These are phyloP conservation scores for Thymelicus sylvestris DNA, from an alignment of 2,888 invertebrate species.

Conservation along the genomic window DNA sequence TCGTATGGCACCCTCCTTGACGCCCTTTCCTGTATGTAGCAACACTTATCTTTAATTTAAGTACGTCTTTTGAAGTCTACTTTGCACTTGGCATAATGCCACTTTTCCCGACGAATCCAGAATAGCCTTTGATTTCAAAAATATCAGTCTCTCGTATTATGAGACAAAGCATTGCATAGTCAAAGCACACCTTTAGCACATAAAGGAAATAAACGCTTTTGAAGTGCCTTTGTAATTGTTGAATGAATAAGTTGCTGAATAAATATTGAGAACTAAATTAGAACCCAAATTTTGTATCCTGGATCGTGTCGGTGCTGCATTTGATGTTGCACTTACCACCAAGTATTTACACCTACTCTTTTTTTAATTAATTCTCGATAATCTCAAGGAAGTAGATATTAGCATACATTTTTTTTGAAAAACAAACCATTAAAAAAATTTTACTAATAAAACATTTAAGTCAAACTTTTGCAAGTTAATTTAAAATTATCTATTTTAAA, in stretches of 20 bases:
- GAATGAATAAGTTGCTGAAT: background rate
- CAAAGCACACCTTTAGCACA: constrained; percentile 26
- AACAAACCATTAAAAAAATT: no score
- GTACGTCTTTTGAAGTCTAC: constrained; percentile 78
- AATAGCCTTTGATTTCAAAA: constrained; percentile 62
- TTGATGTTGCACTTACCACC: no score
- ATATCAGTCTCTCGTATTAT: constrained; percentile 63
- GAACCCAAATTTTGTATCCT: background rate
- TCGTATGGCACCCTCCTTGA: constrained; percentile 63
- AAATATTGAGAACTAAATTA: background rate
- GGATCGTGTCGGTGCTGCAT: no score
- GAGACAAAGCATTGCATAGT: no score
- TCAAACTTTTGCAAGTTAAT: no score
- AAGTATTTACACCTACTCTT: no score
- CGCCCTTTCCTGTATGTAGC: constrained; percentile 61
- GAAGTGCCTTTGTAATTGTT: constrained; percentile 3
- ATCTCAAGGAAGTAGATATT: no score
- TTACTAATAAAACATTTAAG: no score
- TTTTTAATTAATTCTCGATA: no score
- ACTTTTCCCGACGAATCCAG: constrained; percentile 66
- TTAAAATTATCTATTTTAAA: no score
- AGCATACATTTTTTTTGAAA: no score
- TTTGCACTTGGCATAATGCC: constrained; percentile 72
- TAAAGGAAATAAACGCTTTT: constrained; percentile 20
- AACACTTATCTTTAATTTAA: constrained; percentile 74